Percentiles rank a stretch among this genome's conserved stretches.
These are phyloP conservation scores for Chironomus striatipennis DNA, from an alignment of 1,140 invertebrate species.

Conservation along the genomic window DNA sequence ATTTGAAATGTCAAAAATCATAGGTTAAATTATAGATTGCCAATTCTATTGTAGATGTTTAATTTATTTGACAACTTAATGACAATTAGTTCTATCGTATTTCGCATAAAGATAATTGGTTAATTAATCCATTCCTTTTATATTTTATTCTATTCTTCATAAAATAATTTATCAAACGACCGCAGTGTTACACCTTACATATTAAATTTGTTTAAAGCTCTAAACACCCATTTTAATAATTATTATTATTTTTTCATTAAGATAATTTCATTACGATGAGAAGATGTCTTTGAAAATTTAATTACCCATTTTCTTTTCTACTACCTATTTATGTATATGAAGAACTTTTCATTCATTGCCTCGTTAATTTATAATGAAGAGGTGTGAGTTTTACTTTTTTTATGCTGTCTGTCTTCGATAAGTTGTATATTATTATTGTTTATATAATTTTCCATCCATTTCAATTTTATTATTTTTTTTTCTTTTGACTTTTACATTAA, in stretches of 20 bases:
- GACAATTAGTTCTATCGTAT: too few relatives aligned
- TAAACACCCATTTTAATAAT: constrained; percentile 22
- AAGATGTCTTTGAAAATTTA: constrained; percentile 2
- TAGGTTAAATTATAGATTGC: too few relatives aligned
- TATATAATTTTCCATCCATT: not conserved
- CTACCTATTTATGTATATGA: not conserved
- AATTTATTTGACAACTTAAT: too few relatives aligned
- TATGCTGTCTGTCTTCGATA: not conserved
- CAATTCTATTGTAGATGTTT: too few relatives aligned
- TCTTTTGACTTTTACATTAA: not conserved
- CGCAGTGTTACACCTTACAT: constrained; percentile 11
- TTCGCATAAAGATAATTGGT: too few relatives aligned
- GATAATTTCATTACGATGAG: constrained; percentile 10
- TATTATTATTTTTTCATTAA: constrained; percentile 14
- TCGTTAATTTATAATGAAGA: not conserved
- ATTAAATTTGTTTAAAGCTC: constrained; percentile 7
- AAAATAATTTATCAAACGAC: not conserved
- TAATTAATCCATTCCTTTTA: too few relatives aligned
- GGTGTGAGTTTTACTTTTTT: not conserved
- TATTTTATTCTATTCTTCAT: too few relatives aligned
- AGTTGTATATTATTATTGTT: not conserved
- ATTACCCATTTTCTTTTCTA: not conserved
- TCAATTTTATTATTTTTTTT: not conserved
- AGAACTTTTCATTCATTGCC: not conserved
- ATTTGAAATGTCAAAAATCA: too few relatives aligned